Percentiles rank a stretch among this genome's conserved stretches.
Conservation (phyloP, 1,140 invertebrate genomes). For the Cotesia glomerata region DNA sequence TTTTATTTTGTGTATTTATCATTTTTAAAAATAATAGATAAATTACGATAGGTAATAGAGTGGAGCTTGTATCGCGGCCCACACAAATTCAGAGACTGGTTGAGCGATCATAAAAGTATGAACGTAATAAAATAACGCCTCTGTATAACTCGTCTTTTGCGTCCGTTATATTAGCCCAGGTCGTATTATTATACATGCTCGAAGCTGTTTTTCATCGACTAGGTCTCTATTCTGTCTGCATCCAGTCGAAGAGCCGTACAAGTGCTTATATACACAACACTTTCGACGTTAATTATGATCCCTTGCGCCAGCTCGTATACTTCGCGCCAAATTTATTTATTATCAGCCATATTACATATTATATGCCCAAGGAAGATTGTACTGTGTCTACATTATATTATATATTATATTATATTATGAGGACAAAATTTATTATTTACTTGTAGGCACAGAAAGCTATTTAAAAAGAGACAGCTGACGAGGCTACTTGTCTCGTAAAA, state of each 20-base stretch:
- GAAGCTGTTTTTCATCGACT: not conserved
- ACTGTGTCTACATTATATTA: no score
- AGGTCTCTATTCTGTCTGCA: not conserved
- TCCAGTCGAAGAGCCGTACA: no score
- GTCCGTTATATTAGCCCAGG: not conserved
- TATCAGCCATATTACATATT: no score
- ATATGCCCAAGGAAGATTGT: no score
- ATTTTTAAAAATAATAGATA: not conserved
- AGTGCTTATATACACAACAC: not conserved
- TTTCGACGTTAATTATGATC: not conserved
- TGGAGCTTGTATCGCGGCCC: not conserved
- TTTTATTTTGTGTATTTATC: no score
- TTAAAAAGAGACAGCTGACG: no score
- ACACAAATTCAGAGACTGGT: not conserved
- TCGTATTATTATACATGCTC: not conserved
- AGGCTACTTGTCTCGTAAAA: not conserved
- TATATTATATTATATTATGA: not conserved
- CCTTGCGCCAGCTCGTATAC: no score
- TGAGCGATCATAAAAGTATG: slow-evolving; percentile 25
- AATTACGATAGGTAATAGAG: not conserved
- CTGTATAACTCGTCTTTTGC: slow-evolving; percentile 5
- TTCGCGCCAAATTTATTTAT: no score
- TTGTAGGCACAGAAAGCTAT: not conserved
- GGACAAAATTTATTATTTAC: not conserved
- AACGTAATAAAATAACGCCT: slow-evolving; percentile 25